A percentile compares a stretch with the other conserved stretches of the same genome.
Evolutionary conservation across 1,140 invertebrate species (phyloP).

Genomic region (Globodera rostochiensis): DNA sequence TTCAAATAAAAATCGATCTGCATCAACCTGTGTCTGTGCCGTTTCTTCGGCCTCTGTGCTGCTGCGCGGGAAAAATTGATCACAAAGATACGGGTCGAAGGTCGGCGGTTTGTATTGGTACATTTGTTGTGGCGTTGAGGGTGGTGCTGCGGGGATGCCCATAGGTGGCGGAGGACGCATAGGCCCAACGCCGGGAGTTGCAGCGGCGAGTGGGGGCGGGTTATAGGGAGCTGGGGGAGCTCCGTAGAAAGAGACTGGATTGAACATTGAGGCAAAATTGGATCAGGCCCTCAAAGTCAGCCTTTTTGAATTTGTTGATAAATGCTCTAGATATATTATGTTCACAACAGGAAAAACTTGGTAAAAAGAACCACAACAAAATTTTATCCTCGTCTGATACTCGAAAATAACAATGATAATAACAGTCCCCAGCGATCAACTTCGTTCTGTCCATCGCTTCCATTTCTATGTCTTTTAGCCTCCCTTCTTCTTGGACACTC

Average conservation of each 20-base stretch:
- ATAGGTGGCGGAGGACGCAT: slow-evolving; percentile 13
- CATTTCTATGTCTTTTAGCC: slow-evolving; percentile 39
- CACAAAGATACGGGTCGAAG: slow-evolving; percentile 47
- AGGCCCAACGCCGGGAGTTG: slow-evolving; percentile 14
- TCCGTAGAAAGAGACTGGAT: slow-evolving; percentile 9
- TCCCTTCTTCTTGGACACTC: slow-evolving; percentile 61
- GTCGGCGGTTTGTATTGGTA: slow-evolving; percentile 44
- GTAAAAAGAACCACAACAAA: neutral
- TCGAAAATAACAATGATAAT: neutral
- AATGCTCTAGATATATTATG: neutral
- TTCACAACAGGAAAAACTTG: neutral
- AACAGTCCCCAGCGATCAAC: neutral
- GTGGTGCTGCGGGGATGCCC: slow-evolving; percentile 2
- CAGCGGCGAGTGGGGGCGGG: slow-evolving; percentile 11
- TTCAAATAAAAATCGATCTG: neutral
- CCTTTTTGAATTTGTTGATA: neutral
- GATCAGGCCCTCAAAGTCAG: neutral
- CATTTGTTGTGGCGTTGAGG: slow-evolving; percentile 10
- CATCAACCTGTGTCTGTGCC: slow-evolving; percentile 34
- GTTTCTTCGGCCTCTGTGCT: slow-evolving; percentile 44
- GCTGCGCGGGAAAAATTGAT: slow-evolving; percentile 44
- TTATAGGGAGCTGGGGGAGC: slow-evolving; percentile 20
- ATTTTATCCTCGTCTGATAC: neutral
- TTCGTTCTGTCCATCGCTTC: neutral
- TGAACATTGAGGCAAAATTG: neutral